phyloP scores from a whole-genome alignment of 2,113 vertebrate species.

The Planiliza haematocheilus region DNA sequence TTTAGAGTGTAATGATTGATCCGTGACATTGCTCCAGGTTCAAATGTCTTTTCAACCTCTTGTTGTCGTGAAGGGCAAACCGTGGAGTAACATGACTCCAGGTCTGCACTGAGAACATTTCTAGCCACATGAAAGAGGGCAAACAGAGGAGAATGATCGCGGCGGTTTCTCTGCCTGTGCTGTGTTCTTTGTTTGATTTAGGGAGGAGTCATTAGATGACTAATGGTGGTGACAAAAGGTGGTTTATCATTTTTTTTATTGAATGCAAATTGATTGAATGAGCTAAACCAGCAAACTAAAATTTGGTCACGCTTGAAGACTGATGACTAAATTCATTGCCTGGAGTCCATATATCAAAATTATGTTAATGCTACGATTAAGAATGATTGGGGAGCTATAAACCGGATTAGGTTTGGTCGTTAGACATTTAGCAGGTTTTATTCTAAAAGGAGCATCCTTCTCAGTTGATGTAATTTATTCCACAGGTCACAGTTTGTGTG shows the following conservation, averaged over 20 bases:
- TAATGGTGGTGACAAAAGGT: not conserved
- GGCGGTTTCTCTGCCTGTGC: not conserved
- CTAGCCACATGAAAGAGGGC: constrained; percentile 24
- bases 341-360: not conserved
- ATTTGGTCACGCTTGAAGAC: not conserved
- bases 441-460: constrained; percentile 5
- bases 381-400: not conserved
- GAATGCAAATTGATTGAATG: too few species aligned
- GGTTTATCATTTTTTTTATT: too few species aligned
- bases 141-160: constrained; percentile 1
- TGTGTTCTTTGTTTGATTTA: constrained; percentile 15
- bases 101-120: constrained; percentile 16
- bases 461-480: constrained; percentile 5
- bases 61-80: constrained; percentile 15
- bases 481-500: constrained; percentile 7
- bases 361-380: not conserved
- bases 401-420: not conserved
- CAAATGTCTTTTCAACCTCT: constrained; percentile 36
- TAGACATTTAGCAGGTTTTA: constrained; percentile 3
- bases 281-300: too few species aligned
- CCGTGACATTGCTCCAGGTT: constrained; percentile 25
- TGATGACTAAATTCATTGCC: constrained; percentile 17
- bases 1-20: constrained; percentile 56
- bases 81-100: constrained; percentile 48
- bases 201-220: not conserved